Evolutionary conservation across 1,140 invertebrate species (phyloP), one percentile per base, ranked within the genome.

Genomic region (Streblospio benedicti): DNA sequence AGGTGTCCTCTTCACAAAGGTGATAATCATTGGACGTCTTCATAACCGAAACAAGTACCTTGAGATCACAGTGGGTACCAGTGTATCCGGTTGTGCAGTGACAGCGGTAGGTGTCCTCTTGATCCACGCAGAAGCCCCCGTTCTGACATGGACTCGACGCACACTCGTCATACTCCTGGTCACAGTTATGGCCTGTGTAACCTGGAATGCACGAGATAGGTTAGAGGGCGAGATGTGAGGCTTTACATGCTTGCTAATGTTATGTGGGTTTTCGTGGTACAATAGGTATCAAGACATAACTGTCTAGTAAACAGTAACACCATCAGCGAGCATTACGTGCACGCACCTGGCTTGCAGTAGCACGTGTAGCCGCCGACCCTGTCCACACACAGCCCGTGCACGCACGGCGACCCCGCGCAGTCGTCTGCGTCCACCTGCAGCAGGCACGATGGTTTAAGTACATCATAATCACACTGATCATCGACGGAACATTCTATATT

Each of bases 111-210:
- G 28, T 6, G 18, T 52, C 50, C 1, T 52, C 23, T 12, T 18
- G 25, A 16, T 52, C 50, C 9, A 52, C 30, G 52, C 75, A 76
- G 20, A 66, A 68, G 5, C 67, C 74, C 16, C 68, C 70, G 75
- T 91, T 89, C 44, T 79, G 77, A 74, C 89, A 92, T 3, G 87
- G 88, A 68, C 83, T 85, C 2, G 87, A 84, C 4, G 82, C 81
- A 72, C 91, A 93, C 32, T 52, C 50, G 30, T 52, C 31, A n/a
- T 52, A 52, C 33, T 52, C 23, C 5, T 31, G 18, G 25, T n/a
- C 50, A 44, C 62, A 63, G 27, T 61, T 60, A 9, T 16, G 6
- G 14, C 62, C 62, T 5, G 58, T 52, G 41, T 60, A 63, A 27
- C 52, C 58, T 45, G 27, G 12, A 20, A 2, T 2, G 28, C 54